Evolutionary conservation across 92 coral and sea anemone genomes (phyloP).

Genomic region (Blastomussa wellsi): DNA sequence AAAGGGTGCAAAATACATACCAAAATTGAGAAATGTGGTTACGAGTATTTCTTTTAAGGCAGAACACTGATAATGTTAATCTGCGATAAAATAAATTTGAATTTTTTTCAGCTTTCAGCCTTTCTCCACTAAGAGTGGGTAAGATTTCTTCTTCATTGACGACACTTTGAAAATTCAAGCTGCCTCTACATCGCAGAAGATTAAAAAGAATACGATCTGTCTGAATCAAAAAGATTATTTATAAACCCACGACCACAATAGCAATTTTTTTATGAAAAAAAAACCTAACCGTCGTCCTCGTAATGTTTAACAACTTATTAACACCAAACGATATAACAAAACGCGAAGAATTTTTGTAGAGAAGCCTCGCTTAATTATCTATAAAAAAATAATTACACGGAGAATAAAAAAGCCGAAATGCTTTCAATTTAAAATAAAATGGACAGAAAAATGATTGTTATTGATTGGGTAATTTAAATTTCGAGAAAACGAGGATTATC

Average conservation of each 20-base stretch:
- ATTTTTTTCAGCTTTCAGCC: background rate
- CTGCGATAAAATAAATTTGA: background rate
- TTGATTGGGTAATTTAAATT: background rate
- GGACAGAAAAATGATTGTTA: background rate
- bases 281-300: background rate
- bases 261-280: background rate
- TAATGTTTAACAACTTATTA: background rate
- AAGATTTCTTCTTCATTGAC: background rate
- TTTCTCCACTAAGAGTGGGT: background rate
- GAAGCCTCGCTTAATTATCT: background rate
- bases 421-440: background rate
- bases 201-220: background rate
- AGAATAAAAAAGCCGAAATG: background rate
- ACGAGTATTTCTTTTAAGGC: background rate
- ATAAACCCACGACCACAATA: background rate
- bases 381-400: background rate
- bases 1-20: background rate
- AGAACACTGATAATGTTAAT: background rate
- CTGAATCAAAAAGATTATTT: background rate
- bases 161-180: background rate
- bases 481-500: background rate
- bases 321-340: background rate
- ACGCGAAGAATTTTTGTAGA: background rate
- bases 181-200: too few species aligned
- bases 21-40: too few species aligned